Percentiles rank a stretch among this genome's conserved stretches.
These are phyloP conservation scores for Hylaeus anthracinus DNA, from an alignment of 1,140 invertebrate species.

Conservation along the genomic window DNA sequence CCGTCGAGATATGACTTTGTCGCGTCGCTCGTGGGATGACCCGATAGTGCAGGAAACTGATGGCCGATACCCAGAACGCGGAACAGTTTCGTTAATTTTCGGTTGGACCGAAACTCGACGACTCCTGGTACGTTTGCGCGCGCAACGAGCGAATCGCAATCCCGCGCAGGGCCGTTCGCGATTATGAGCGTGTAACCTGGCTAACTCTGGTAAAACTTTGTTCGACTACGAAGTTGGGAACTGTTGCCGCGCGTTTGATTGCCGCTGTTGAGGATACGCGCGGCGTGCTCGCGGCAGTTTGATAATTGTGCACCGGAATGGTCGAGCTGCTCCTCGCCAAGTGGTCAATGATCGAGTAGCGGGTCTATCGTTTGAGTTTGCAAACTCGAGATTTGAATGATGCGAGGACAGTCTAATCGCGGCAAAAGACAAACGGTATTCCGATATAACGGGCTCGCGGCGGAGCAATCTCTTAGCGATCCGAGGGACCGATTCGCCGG, in stretches of 20 bases:
- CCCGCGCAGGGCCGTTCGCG: neutral
- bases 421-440: no score
- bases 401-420: no score
- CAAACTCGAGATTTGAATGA: no score
- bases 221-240: conserved; percentile 7
- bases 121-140: neutral
- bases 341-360: neutral
- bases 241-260: neutral
- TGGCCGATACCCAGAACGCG: neutral
- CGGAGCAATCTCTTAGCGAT: no score
- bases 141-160: no score
- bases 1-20: no score
- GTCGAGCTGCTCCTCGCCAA: neutral
- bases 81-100: neutral
- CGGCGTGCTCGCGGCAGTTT: conserved; percentile 19
- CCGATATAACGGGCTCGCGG: no score
- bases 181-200: conserved; percentile 23
- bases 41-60: neutral
- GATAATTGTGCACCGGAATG: neutral
- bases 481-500: no score
- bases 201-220: conserved; percentile 17
- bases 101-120: neutral
- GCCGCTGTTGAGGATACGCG: neutral
- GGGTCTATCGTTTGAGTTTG: no score
- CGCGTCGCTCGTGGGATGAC: no score